Percentiles rank a stretch among this genome's conserved stretches.
phyloP scores from a whole-genome alignment of 1,140 invertebrate genomes.

The Scaptomyza graminum region DNA sequence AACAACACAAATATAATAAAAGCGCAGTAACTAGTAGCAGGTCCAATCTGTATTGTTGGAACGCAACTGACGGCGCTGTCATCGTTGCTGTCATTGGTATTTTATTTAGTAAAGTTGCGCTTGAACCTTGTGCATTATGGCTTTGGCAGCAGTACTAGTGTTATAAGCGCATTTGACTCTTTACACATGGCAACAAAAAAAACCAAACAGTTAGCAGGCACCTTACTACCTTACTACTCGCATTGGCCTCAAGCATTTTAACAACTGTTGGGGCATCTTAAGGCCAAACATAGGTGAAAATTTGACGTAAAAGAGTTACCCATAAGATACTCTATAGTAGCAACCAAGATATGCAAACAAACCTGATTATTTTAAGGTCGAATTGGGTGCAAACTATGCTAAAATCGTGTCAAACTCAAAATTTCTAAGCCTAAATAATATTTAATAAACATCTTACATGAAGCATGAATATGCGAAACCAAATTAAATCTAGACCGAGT shows the following conservation, averaged over 20 bases:
- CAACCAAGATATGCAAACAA: background rate
- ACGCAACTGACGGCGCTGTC: conserved; percentile 5
- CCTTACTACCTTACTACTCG: conserved; percentile 9
- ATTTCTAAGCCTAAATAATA: too few species aligned
- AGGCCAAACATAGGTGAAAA: background rate
- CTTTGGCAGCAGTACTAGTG: conserved; percentile 42
- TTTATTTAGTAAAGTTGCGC: conserved; percentile 1
- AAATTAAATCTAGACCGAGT: too few species aligned
- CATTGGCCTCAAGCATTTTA: conserved; percentile 8
- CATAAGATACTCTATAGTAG: background rate
- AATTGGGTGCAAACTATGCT: too few species aligned
- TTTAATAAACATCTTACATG: too few species aligned
- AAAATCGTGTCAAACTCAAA: too few species aligned
- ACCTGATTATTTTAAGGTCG: too few species aligned
- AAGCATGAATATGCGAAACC: too few species aligned
- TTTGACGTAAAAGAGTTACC: too few species aligned
- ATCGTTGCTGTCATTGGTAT: conserved; percentile 7
- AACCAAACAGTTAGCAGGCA: conserved; percentile 2
- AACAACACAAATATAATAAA: conserved; percentile 5
- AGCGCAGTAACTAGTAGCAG: conserved; percentile 15
- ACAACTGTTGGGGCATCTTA: conserved; percentile 3
- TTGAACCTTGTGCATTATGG: background rate
- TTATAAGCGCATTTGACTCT: conserved; percentile 73
- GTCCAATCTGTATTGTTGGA: conserved; percentile 14
- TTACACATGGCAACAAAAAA: conserved; percentile 32